A percentile compares a stretch with the other conserved stretches of the same genome.
These are phyloP conservation scores for Hoplias malabaricus DNA, from an alignment of 2,113 vertebrate genomes.

Conservation along the genomic window DNA sequence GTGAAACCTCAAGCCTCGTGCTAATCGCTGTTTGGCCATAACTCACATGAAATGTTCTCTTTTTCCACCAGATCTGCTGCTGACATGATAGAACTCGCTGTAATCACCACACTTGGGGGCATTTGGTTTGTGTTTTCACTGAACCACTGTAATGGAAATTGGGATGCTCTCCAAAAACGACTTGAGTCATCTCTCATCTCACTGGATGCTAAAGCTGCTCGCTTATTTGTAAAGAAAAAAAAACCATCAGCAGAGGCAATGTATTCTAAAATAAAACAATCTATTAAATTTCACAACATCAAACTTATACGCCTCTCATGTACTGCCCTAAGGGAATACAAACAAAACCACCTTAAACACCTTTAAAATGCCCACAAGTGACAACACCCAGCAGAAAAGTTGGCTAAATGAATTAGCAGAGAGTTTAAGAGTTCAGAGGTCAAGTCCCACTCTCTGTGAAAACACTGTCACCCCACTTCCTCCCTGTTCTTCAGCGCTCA, in stretches of 20 bases:
- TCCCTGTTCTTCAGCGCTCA: too few species aligned
- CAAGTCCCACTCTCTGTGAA: too few species aligned
- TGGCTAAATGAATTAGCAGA: not conserved
- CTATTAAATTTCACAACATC: slow-evolving; percentile 66
- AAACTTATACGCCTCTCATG: slow-evolving; percentile 56
- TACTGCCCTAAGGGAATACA: slow-evolving; percentile 44
- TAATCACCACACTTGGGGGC: slow-evolving; percentile 66
- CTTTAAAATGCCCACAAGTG: slow-evolving; percentile 19
- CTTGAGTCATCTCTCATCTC: slow-evolving; percentile 64
- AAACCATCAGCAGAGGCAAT: slow-evolving; percentile 55
- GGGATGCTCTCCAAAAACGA: slow-evolving; percentile 66
- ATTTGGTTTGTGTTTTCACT: slow-evolving; percentile 70
- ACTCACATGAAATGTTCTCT: slow-evolving; percentile 13
- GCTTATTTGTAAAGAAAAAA: slow-evolving; percentile 33
- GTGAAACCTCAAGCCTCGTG: slow-evolving; percentile 23
- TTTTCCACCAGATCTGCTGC: slow-evolving; percentile 53
- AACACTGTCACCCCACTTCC: too few species aligned
- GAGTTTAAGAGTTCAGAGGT: not conserved
- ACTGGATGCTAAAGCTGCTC: slow-evolving; percentile 62
- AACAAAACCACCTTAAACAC: slow-evolving; percentile 48
- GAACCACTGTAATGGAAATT: slow-evolving; percentile 68
- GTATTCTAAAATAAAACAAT: slow-evolving; percentile 60
- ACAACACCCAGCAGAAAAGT: slow-evolving; percentile 15
- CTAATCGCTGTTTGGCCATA: slow-evolving; percentile 12
- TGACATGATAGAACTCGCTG: slow-evolving; percentile 67